These are phyloP conservation scores for Heliangelus exortis DNA, from an alignment of 2,797 vertebrate genomes.

Conservation along the genomic window DNA sequence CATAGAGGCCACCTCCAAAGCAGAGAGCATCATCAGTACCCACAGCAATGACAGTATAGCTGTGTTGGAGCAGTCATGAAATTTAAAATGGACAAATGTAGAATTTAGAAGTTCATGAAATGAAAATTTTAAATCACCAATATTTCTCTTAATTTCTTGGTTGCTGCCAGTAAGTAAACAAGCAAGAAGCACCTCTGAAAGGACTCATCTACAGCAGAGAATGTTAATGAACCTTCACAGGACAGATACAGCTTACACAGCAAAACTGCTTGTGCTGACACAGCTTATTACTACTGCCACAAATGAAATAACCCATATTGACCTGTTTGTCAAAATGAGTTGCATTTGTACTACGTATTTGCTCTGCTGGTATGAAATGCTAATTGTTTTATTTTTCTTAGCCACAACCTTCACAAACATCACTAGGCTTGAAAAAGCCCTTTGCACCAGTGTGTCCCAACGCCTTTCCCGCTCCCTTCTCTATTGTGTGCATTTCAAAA, in stretches of 20 bases:
- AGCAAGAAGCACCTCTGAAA: background rate
- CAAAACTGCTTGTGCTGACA: background rate
- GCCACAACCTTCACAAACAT: background rate
- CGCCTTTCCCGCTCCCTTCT: background rate
- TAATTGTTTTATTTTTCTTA: background rate
- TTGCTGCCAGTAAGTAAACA: background rate
- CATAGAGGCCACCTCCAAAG: background rate
- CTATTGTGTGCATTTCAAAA: background rate
- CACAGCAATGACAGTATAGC: rapidly evolving
- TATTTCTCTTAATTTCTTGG: background rate
- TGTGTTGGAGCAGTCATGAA: background rate
- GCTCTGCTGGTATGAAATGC: background rate
- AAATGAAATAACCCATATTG: constrained; percentile 18
- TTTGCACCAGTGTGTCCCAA: rapidly evolving
- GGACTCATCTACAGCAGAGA: background rate
- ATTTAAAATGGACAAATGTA: background rate
- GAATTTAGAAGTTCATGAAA: background rate
- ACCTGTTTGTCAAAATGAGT: constrained; percentile 8
- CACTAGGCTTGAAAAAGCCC: background rate
- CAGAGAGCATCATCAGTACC: background rate
- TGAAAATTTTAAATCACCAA: background rate
- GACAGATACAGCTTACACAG: background rate
- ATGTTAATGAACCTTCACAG: background rate
- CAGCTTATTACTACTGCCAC: background rate
- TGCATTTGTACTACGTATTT: background rate